Evolutionary conservation across 1,140 invertebrate genomes (phyloP).

Genomic region (Anastatus disparis): DNA sequence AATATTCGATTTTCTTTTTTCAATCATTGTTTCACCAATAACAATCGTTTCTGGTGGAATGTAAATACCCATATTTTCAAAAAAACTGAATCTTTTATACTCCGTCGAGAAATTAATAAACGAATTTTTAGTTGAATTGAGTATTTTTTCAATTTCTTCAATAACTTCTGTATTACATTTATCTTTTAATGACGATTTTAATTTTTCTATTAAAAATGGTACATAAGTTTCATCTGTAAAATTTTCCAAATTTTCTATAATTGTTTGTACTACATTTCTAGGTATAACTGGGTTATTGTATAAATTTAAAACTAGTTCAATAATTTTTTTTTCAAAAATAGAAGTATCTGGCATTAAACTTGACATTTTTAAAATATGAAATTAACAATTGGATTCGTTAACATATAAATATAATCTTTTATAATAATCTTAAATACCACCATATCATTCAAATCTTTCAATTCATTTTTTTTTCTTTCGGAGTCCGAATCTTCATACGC

Average conservation of each 20-base stretch:
- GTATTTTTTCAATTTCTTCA: not conserved
- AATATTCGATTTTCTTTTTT: not conserved
- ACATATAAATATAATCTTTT: no score
- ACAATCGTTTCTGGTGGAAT: slow-evolving; percentile 15
- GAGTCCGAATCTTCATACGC: no score
- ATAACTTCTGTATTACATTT: not conserved
- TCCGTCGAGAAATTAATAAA: slow-evolving; percentile 24
- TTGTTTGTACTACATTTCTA: not conserved
- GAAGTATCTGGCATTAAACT: no score
- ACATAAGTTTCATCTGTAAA: not conserved
- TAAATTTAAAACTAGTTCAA: not conserved
- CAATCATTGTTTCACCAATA: slow-evolving; percentile 13
- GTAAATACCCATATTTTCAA: slow-evolving; percentile 19
- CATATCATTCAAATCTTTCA: no score
- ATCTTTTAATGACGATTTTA: not conserved
- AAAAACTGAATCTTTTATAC: slow-evolving; percentile 13
- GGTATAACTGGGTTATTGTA: not conserved
- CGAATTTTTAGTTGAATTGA: not conserved
- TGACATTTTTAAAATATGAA: no score
- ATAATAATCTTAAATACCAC: no score
- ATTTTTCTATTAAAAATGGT: not conserved
- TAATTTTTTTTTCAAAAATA: no score
- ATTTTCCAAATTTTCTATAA: not conserved
- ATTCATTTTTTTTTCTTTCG: no score
- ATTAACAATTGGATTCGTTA: no score